Conservation (phyloP, 2,113 vertebrate genomes). For the Peucedramus taeniatus region DNA sequence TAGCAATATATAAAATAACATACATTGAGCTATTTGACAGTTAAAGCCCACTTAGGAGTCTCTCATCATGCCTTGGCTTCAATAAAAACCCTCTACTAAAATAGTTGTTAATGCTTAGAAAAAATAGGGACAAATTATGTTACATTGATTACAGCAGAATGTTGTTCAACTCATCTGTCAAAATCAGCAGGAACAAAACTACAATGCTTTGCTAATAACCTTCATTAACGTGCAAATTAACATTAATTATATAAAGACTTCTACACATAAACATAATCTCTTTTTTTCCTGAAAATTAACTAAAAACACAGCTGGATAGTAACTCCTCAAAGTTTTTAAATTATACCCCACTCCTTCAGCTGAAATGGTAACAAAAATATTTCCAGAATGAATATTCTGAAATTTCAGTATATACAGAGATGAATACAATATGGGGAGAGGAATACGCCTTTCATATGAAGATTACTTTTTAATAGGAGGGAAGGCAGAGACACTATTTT, state of each 20-base stretch:
- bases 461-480: not conserved
- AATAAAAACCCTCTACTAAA: not conserved
- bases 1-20: conserved; percentile 9
- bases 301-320: conserved; percentile 60
- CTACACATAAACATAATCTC: conserved; percentile 37
- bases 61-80: not conserved
- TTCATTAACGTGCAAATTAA: conserved; percentile 53
- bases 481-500: not conserved
- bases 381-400: not conserved
- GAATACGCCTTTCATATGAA: not conserved
- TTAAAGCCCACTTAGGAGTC: not conserved
- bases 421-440: not conserved
- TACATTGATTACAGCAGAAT: conserved; percentile 22
- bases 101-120: not conserved
- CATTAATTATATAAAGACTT: conserved; percentile 53
- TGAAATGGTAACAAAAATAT: conserved; percentile 4
- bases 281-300: conserved; percentile 36
- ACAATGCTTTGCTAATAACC: conserved; percentile 49
- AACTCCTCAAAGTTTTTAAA: conserved; percentile 42
- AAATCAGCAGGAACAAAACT: conserved; percentile 47
- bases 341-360: conserved; percentile 1
- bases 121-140: not conserved
- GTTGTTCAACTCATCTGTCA: conserved; percentile 31
- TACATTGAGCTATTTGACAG: not conserved
- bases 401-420: not conserved